Evolutionary conservation across 1,140 invertebrate species (phyloP).

Genomic region (Leucophenga varia): DNA sequence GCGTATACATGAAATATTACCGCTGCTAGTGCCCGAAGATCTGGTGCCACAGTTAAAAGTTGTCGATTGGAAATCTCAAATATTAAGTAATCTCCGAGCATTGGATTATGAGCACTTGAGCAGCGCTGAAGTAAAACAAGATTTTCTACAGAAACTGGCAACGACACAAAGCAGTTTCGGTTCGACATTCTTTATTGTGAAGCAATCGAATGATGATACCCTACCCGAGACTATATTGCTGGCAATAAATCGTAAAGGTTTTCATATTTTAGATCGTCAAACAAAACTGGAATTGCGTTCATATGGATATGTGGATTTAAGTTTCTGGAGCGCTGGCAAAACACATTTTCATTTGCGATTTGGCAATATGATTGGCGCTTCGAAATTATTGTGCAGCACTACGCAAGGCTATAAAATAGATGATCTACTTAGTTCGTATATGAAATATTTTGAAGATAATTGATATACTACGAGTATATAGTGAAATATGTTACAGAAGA

Average conservation of each 20-base stretch:
- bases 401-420: slow-evolving; percentile 95
- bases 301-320: slow-evolving; percentile 83
- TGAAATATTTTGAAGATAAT: slow-evolving; percentile 42
- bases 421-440: slow-evolving; percentile 92
- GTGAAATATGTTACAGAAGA: no score
- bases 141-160: slow-evolving; percentile 80
- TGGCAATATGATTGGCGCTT: slow-evolving; percentile 80
- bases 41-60: slow-evolving; percentile 70
- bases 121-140: slow-evolving; percentile 76
- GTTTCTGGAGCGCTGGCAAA: slow-evolving; percentile 91
- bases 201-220: slow-evolving; percentile 79
- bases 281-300: slow-evolving; percentile 72
- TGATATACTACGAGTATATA: not conserved
- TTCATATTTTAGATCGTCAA: slow-evolving; percentile 83
- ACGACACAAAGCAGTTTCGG: slow-evolving; percentile 84
- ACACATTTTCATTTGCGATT: slow-evolving; percentile 95
- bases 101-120: slow-evolving; percentile 63
- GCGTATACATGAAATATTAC: slow-evolving; percentile 66
- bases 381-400: slow-evolving; percentile 89
- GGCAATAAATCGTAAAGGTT: slow-evolving; percentile 89
- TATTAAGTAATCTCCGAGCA: slow-evolving; percentile 54
- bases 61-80: slow-evolving; percentile 82
- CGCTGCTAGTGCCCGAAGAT: slow-evolving; percentile 80
- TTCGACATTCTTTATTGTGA: slow-evolving; percentile 94
- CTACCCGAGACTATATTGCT: slow-evolving; percentile 84